These are phyloP conservation scores for Chaetodon trifascialis DNA, from an alignment of 2,113 vertebrate species.

Conservation along the genomic window DNA sequence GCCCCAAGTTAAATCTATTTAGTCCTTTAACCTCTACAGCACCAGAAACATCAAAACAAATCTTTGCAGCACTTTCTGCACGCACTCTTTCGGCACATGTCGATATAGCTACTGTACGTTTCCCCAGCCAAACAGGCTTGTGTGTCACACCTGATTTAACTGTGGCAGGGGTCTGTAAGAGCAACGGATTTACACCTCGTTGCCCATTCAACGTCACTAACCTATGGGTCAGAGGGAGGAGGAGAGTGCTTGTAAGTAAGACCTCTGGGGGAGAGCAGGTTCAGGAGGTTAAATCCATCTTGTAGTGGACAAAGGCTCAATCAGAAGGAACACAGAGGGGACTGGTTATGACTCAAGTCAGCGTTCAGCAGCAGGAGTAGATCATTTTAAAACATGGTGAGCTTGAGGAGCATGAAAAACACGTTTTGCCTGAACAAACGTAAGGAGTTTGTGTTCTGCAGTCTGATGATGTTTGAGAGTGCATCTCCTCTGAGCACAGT, in stretches of 20 bases:
- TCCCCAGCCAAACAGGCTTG: constrained; percentile 25
- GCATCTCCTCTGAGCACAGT: constrained; percentile 11
- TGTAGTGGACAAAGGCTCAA: constrained; percentile 55
- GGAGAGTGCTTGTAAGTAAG: constrained; percentile 57
- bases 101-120: constrained; percentile 9
- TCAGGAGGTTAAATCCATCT: constrained; percentile 70
- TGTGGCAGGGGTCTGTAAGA: constrained; percentile 45
- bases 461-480: constrained; percentile 3
- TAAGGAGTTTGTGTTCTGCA: background rate
- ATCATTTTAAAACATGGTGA: constrained; percentile 10
- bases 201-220: constrained; percentile 66
- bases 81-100: background rate
- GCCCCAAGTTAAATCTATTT: background rate
- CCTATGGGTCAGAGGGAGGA: constrained; percentile 52
- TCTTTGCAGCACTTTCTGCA: background rate
- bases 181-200: constrained; percentile 71
- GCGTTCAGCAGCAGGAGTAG: constrained; percentile 26
- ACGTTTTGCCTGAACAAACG: background rate
- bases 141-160: constrained; percentile 62
- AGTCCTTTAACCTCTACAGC: background rate
- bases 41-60: constrained; percentile 9
- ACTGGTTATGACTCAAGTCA: constrained; percentile 27
- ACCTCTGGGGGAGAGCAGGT: constrained; percentile 53
- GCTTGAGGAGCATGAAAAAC: constrained; percentile 5
- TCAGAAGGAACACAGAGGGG: constrained; percentile 43